Base-by-base conservation (phyloP, 1,140 invertebrate genomes). In the Lepidurus packardi region DNA sequence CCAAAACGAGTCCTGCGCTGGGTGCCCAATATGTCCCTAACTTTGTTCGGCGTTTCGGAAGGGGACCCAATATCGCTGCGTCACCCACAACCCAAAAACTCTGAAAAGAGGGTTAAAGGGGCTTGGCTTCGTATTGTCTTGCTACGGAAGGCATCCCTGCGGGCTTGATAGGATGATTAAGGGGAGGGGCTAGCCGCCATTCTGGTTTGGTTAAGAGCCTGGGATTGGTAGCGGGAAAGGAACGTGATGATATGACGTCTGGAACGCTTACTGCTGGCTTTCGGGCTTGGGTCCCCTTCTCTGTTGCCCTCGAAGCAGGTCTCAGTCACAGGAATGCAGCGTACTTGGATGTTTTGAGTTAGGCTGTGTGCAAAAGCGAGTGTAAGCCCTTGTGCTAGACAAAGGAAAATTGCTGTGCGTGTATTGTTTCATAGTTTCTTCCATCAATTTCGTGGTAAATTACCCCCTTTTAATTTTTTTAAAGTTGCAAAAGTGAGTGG, bases 401-500 rank as follows among this genome's bases (percentile, higher is more conserved):
- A 65, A 65, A 65, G 53, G 53, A 65, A 65, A 65, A 65, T 16
- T 65, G 21, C 13, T 13, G 53, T 65, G 53, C 21, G 53, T 65
- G 53, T 65, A 21, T 21, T 65, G 21, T 65, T 65, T 65, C 53
- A 0, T 16, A n/a, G 7, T 21, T 16, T 65, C 53, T 65, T 65
- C 53, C 53, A 21, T n/a, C 53, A 65, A 21, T 65, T 65, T 65
- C 53, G 53, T 65, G 53, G 53, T 65, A 65, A 65, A 65, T 34
- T 7, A 65, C n/a, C 53, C 21, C 16, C 10, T 1, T 65, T 7
- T 65, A 1, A 13, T 1, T 13, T 65, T 7, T 65, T 65, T n/a
- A 65, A 65, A 65, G 13, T 13, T n/a, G 13, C 16, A 65, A 21
- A 65, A 65, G 53, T 65, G 53, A 13, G 6, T 21, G 16, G 13